Percentiles rank a stretch among this genome's conserved stretches.
phyloP scores from a whole-genome alignment of 2,113 vertebrate species.

The Mastomys natalensis region DNA sequence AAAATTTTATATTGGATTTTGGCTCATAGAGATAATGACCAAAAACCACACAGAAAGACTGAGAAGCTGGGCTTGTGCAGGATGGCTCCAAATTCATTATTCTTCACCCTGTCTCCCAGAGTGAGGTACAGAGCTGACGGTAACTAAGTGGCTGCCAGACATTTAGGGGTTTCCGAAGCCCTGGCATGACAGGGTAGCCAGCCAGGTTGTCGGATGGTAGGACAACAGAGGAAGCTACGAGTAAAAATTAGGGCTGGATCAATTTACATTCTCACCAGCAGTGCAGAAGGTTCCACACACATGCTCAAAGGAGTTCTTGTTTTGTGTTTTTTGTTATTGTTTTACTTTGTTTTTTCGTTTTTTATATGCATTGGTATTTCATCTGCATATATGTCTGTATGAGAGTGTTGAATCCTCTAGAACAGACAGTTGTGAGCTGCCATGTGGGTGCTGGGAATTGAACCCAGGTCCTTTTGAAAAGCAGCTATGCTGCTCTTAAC shows the following conservation, averaged over 20 bases:
- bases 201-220: neutral
- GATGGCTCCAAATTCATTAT: rapidly evolving
- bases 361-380: neutral
- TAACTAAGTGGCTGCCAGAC: neutral
- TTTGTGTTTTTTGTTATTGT: neutral
- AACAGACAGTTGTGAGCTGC: neutral
- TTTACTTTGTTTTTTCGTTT: neutral
- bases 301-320: too few species aligned
- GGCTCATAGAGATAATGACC: neutral
- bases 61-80: neutral
- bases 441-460: neutral
- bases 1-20: neutral
- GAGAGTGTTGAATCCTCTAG: neutral
- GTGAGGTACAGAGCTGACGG: neutral
- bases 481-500: neutral
- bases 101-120: too few species aligned
- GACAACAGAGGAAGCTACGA: neutral
- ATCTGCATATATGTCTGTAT: neutral
- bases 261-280: neutral
- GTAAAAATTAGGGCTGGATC: neutral
- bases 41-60: neutral
- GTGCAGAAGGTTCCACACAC: neutral
- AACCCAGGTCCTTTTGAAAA: neutral
- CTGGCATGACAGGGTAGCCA: too few species aligned
- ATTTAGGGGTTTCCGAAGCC: too few species aligned